Percentiles rank a stretch among this genome's conserved stretches.
Evolutionary conservation across 2,888 invertebrate genomes (phyloP).

Genomic region (Ophion ellenae): DNA sequence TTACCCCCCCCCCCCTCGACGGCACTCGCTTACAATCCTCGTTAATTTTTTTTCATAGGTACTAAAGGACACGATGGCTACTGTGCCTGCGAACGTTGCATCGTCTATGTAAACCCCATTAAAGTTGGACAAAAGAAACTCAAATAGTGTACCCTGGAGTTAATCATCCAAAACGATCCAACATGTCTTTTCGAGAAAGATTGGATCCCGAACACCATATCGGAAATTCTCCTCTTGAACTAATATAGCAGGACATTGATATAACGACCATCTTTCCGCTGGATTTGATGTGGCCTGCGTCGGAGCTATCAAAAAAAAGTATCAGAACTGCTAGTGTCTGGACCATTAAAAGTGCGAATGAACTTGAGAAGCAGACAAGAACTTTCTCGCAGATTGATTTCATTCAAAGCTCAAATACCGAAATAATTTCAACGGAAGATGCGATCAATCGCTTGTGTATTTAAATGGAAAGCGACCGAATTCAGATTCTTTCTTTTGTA

Average conservation of each 20-base stretch:
- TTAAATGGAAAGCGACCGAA: constrained; percentile 13
- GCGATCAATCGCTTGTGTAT: not conserved
- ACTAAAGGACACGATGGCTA: constrained; percentile 37
- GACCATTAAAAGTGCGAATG: not conserved
- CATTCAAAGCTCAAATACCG: not conserved
- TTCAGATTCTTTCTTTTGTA: constrained; percentile 17
- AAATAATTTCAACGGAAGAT: constrained; percentile 6
- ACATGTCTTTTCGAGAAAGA: constrained; percentile 46
- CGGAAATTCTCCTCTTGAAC: constrained; percentile 43
- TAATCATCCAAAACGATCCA: constrained; percentile 12
- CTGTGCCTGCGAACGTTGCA: constrained; percentile 49
- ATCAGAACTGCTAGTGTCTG: not conserved
- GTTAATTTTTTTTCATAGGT: constrained; percentile 22
- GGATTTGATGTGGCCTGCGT: constrained; percentile 43
- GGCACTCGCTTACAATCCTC: constrained; percentile 1
- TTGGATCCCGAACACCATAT: constrained; percentile 32
- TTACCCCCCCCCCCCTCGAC: not conserved
- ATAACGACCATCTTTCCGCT: constrained; percentile 35
- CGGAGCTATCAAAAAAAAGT: not conserved
- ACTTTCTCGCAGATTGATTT: not conserved
- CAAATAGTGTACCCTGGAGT: constrained; percentile 34
- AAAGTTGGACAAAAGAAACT: constrained; percentile 31
- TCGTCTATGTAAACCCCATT: constrained; percentile 8
- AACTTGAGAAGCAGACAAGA: not conserved
- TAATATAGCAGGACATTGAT: constrained; percentile 24